Base-by-base conservation (phyloP, 2,888 invertebrate species). In the Dorcus parallelipipedus region DNA sequence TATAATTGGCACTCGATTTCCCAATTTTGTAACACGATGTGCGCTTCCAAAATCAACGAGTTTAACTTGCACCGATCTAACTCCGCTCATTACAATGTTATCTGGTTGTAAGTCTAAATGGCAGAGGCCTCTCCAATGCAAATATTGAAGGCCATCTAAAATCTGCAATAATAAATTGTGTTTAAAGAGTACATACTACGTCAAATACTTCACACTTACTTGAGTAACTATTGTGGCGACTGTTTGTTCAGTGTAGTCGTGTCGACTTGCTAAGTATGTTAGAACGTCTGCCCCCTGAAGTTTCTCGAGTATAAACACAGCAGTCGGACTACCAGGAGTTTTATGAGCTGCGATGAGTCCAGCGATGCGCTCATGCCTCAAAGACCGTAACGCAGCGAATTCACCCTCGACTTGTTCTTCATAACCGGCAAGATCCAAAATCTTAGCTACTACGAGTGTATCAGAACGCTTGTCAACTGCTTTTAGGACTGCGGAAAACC, bases 91-190 rank as follows among this genome's bases (percentile, higher is more conserved):
- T 3, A 97, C 93, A 23, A 98, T 85, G 77, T 98, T 98, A 74
- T 96, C 95, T 0, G 97, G 97, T 77, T 97, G 94, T 50, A 97
- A 81, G 76, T 96, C 91, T 61, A 96, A 79, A 76, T 95, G 94
- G 67, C 91, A 91, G 66, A 88, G 87, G 2, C 95, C 95, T 69
- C 93, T 84, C 91, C 96, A 96, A 78, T 98, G 97, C 42, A 99
- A 81, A 77, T 96, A 98, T 78, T 97, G 96, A 0, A 97, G 80
- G 1, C 89, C 97, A 72, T 96, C 94, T 56, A 95, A 79, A 0
- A 95, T 80, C 82, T 84, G 64, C 9, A 64, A 61, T 17, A 58
- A 58, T 56, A 41, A 41, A 50, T 41, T 41, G n/a, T 41, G 1
- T 10, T 10, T 6, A 41, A 41, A 41, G 10, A 41, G 2, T 10